A percentile compares a stretch with the other conserved stretches of the same genome.
phyloP scores from a whole-genome alignment of 2,888 invertebrate species.

The Chrysotoxum bicinctum region DNA sequence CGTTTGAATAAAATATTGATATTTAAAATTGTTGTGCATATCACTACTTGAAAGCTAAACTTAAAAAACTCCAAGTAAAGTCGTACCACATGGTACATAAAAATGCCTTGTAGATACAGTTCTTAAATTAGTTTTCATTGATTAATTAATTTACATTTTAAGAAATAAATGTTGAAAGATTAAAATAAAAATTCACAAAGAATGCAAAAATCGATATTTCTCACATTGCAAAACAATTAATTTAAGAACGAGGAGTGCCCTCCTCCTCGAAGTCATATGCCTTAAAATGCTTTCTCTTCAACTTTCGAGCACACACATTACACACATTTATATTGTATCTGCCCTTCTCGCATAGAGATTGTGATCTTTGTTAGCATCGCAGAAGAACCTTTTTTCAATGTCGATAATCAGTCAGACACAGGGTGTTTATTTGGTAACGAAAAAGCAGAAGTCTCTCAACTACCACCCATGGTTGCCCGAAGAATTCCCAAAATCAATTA shows the following conservation, averaged over 20 bases:
- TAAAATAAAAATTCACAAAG: background rate
- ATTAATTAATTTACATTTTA: background rate
- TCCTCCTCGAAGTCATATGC: background rate
- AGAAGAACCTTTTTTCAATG: constrained; percentile 17
- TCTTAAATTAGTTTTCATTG: background rate
- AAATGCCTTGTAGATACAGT: too few relatives aligned
- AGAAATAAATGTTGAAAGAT: background rate
- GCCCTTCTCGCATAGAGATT: constrained; percentile 30
- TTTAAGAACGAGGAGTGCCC: constrained; percentile 29
- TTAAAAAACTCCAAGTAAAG: too few relatives aligned
- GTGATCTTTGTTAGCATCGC: constrained; percentile 29
- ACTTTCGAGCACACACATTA: constrained; percentile 27
- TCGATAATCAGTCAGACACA: constrained; percentile 55
- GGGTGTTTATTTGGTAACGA: constrained; percentile 70
- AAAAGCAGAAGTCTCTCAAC: constrained; percentile 42
- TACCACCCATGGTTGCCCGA: constrained; percentile 63
- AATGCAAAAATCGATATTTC: constrained; percentile 9
- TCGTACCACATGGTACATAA: too few relatives aligned
- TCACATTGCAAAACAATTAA: constrained; percentile 47
- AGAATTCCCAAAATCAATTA: constrained; percentile 59
- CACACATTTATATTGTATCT: background rate
- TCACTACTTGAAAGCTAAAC: too few relatives aligned
- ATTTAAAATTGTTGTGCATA: too few relatives aligned
- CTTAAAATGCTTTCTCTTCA: constrained; percentile 49
- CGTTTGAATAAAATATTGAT: too few relatives aligned